Base-by-base conservation (phyloP, 2,113 vertebrate species). In the Caracal caracal region DNA sequence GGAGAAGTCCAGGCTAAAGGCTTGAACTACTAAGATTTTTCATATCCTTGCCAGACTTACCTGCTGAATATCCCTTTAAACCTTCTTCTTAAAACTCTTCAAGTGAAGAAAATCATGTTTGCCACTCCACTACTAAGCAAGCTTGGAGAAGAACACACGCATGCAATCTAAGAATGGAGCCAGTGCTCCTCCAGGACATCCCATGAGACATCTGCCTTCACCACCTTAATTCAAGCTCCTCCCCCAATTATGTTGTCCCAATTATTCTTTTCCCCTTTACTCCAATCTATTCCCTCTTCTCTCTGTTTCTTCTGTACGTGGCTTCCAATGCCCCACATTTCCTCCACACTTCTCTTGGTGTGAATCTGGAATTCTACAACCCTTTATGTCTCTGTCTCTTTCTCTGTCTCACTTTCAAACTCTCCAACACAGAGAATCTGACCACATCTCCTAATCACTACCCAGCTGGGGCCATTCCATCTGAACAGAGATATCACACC, bases 101-200 rank as follows among this genome's bases (percentile, higher is more conserved):
- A 88, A 78, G 16, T 68, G 47, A 75, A 78, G 43, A 53, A 6
- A 37, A 10, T 90, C n/a, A 22, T 24, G 9, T 59, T 66, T 79
- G 33, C 12, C 90, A 61, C 6, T 61, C 19, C 37, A 37, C 0
- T 20, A 19, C 7, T 9, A 30, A 80, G 47, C 30, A 59, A 81
- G n/a, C 19, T 3, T 28, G 12, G 49, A 10, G 22, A 59, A 61
- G 17, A 16, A 13, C 0, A 5, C 30, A n/a, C 7, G 12, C 37
- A 24, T 2, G 4, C 10, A 37, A 11, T 12, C 12, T 33, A 35
- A 65, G 35, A n/a, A 76, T 5, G 35, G 28, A 35, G 12, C 73
- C 20, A 0, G 17, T 3, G 11, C 1, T 10, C 12, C 10, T 70
- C 30, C 68, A 28, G 7, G 6, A 40, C 19, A 33, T 1, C 10